Evolutionary conservation across 2,888 invertebrate genomes (phyloP).

Genomic region (Eurois occulta): DNA sequence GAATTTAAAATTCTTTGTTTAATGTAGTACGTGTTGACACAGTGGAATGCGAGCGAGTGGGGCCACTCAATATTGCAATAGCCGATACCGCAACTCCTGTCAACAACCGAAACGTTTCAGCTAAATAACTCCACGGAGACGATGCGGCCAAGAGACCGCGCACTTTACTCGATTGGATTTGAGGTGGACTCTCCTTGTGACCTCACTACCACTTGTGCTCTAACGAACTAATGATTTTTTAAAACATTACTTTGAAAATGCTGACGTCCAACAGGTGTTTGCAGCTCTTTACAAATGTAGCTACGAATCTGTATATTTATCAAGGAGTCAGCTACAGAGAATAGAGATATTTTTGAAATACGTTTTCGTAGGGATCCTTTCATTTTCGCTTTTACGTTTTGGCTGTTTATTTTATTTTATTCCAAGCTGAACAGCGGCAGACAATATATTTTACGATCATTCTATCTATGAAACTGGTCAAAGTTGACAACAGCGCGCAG

Average conservation of each 20-base stretch:
- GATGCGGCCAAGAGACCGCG: conserved; percentile 74
- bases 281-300: conserved; percentile 52
- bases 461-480: conserved; percentile 57
- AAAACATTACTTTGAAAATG: conserved; percentile 52
- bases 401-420: conserved; percentile 56
- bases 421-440: conserved; percentile 52
- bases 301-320: conserved; percentile 42
- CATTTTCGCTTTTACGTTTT: conserved; percentile 56
- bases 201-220: conserved; percentile 69
- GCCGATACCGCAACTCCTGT: conserved; percentile 77
- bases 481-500: conserved; percentile 62
- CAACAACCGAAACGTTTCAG: conserved; percentile 87
- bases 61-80: conserved; percentile 73
- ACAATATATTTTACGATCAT: conserved; percentile 58
- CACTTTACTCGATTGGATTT: conserved; percentile 88
- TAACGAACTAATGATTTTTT: conserved; percentile 66
- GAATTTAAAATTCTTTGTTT: conserved; percentile 57
- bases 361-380: conserved; percentile 34
- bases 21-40: conserved; percentile 60
- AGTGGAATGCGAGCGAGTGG: conserved; percentile 60
- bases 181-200: conserved; percentile 81
- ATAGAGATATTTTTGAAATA: conserved; percentile 56
- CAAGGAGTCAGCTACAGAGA: conserved; percentile 33
- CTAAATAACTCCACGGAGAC: conserved; percentile 84
- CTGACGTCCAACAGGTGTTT: conserved; percentile 63